Base-by-base conservation (phyloP, 2,113 vertebrate species). In the Phylloscopus trochilus region DNA sequence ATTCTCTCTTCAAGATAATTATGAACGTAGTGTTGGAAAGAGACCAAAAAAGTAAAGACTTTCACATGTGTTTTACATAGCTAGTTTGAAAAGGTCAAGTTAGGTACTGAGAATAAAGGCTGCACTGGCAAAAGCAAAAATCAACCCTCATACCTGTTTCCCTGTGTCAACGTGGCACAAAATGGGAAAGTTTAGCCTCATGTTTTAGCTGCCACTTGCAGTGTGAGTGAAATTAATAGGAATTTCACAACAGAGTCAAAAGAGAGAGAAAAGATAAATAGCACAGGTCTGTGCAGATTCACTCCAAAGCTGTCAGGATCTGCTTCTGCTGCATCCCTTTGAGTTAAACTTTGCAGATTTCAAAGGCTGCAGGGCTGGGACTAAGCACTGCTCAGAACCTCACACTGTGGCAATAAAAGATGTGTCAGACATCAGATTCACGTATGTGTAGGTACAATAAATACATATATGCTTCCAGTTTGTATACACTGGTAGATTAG, bases 381-480 rank as follows among this genome's bases (percentile, higher is more conserved):
- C 31, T 49, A 21, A 66, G 31, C 0, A 0, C 37, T 79, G 91
- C 27, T 20, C 10, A 78, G 49, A 72, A n/a, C 19, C 56, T 64
- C 56, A 44, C 28, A 28, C 55, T 15, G 5, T 8, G 33, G 39
- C 55, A 82, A n/a, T 20, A 44, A 27, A 88, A 53, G 24, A 58
- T 31, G 52, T 1, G 3, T 9, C 35, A 82, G 33, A 43, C 24
- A 59, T 30, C 24, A 82, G 39, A 69, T 26, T 30, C 17, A 31
- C 1, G 0, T 14, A 11, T 28, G 44, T 21, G 30, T n/a, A 51
- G 5, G 16, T 6, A 59, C 39, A 46, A 67, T 11, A 83, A 63
- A 79, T 15, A 47, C 7, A 58, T 0, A 13, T 0, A 22, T 31
- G 30, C 24, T n/a, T 43, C 1, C 0, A 46, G 22, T 39, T 51